Evolutionary conservation across 1,140 invertebrate species (phyloP).

Genomic region (Metaphire vulgaris): DNA sequence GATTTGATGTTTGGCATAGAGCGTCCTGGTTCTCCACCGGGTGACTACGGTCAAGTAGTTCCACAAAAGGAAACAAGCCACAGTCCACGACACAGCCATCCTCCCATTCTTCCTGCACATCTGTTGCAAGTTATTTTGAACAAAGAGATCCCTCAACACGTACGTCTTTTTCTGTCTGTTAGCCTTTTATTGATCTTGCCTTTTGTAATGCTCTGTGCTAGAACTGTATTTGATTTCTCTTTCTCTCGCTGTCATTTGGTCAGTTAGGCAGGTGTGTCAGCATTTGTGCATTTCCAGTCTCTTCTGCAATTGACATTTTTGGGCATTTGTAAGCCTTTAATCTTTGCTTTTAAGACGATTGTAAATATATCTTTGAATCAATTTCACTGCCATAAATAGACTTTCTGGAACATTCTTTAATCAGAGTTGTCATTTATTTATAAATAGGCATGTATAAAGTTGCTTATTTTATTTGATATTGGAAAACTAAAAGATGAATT

Average conservation of each 20-base stretch:
- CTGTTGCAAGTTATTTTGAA: constrained; percentile 96
- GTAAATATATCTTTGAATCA: constrained; percentile 2
- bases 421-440: too few relatives aligned
- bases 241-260: not conserved
- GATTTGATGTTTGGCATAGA: not conserved
- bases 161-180: not conserved
- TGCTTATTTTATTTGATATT: too few relatives aligned
- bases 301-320: not conserved
- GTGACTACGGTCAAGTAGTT: constrained; percentile 75
- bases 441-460: too few relatives aligned
- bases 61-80: constrained; percentile 59
- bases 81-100: constrained; percentile 44
- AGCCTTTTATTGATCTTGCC: not conserved
- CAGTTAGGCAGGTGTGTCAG: not conserved
- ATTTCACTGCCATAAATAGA: too few relatives aligned
- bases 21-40: constrained; percentile 46
- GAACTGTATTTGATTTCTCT: not conserved
- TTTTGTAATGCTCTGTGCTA: not conserved
- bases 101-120: constrained; percentile 93
- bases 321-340: not conserved
- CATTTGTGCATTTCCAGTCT: not conserved
- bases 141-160: constrained; percentile 87
- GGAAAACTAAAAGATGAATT: too few relatives aligned
- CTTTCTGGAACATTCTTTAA: too few relatives aligned
- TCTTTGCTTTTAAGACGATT: not conserved